Evolutionary conservation across 2,888 invertebrate genomes (phyloP).

Genomic region (Patella pellucida): DNA sequence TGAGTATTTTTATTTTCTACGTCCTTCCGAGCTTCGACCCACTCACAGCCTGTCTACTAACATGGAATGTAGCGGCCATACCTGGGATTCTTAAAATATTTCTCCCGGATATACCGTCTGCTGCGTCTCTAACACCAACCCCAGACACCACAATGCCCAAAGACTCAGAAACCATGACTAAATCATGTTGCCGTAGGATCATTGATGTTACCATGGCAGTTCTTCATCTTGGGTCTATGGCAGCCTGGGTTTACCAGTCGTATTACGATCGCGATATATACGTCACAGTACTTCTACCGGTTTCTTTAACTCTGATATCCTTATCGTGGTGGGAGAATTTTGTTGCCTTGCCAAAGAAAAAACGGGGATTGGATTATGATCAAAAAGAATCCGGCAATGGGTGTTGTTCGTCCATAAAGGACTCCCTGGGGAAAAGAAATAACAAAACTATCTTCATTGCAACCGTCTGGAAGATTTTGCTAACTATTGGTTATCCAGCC

Average conservation of each 20-base stretch:
- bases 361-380: not conserved
- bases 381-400: not conserved
- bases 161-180: not conserved
- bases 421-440: slow-evolving; percentile 38
- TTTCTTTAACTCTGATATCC: slow-evolving; percentile 16
- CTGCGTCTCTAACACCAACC: not conserved
- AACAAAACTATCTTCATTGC: slow-evolving; percentile 40
- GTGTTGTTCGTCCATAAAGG: slow-evolving; percentile 29
- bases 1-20: slow-evolving; percentile 16
- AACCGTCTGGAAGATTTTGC: slow-evolving; percentile 21
- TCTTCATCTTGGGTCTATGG: slow-evolving; percentile 14
- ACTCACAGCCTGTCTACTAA: not conserved
- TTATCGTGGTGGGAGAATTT: slow-evolving; percentile 27
- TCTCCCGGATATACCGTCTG: not conserved
- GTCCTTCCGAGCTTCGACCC: slow-evolving; percentile 15
- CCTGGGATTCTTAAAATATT: slow-evolving; percentile 24
- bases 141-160: slow-evolving; percentile 14
- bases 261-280: not conserved
- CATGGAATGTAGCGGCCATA: slow-evolving; percentile 16
- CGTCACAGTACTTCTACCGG: slow-evolving; percentile 5
- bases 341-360: slow-evolving; percentile 16
- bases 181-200: slow-evolving; percentile 25
- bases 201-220: slow-evolving; percentile 27
- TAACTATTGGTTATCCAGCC: slow-evolving; percentile 25
- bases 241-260: slow-evolving; percentile 11